A percentile compares a stretch with the other conserved stretches of the same genome.
Conservation (phyloP, 2,113 vertebrate species). For the Erinaceus europaeus region DNA sequence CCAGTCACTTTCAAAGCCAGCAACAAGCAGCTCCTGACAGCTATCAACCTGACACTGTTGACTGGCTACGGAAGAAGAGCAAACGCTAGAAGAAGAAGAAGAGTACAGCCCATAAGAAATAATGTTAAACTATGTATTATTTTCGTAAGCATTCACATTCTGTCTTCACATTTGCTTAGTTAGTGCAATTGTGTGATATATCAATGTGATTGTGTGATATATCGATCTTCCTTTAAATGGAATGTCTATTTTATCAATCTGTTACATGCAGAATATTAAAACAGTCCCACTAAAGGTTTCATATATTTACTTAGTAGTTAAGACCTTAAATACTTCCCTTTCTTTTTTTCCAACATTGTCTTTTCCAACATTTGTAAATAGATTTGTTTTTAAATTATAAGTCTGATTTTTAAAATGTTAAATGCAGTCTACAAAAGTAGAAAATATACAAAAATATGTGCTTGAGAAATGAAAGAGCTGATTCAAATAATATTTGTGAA, state of each 20-base stretch:
- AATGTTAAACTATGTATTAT: no score
- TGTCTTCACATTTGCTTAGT: neutral
- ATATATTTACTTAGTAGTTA: neutral
- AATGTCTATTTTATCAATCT: neutral
- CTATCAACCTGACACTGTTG: no score
- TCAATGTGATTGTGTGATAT: neutral
- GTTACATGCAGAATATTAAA: neutral
- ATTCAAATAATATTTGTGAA: neutral
- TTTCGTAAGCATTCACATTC: neutral
- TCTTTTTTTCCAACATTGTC: neutral
- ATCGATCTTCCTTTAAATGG: neutral
- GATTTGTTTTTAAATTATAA: neutral
- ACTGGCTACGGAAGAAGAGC: no score
- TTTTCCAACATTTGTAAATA: neutral
- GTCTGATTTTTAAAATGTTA: slow-evolving; percentile 14
- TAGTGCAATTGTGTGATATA: neutral
- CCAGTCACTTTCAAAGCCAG: no score
- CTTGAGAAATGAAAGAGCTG: neutral
- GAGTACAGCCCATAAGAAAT: no score
- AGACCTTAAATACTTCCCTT: neutral
- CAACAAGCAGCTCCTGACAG: no score
- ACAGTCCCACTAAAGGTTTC: neutral
- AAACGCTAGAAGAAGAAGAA: no score
- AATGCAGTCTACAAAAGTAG: neutral
- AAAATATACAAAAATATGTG: neutral